Base-by-base conservation (phyloP, 2,888 invertebrate genomes). In the Cataglyphis livida region DNA sequence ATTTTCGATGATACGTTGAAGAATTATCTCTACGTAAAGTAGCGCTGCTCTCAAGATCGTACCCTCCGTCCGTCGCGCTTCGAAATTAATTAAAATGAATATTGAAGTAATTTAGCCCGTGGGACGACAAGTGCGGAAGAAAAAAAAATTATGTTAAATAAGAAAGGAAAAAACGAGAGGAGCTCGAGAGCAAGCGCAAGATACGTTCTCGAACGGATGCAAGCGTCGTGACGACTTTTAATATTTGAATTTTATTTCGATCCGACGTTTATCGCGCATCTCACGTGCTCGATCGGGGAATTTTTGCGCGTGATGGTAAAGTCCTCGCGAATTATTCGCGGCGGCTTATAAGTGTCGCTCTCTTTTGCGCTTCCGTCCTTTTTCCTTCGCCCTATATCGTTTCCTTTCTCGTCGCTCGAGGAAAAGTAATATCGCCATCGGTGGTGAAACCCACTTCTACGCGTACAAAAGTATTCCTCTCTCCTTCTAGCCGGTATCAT, bases 81-180 rank as follows among this genome's bases (percentile, higher is more conserved):
- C 21, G 12, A 70, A 79, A 70, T 79, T 78, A 78, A 78, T 78
- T 68, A 78, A 32, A 78, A 78, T 78, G 48, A 79, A 79, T 79
- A 70, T 79, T n/a, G 12, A 15, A 18, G 61, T 61, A 61, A 79
- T 71, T 32, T 7, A 18, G 28, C 0, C 18, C 7, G 6, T 21
- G 57, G 38, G 9, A 21, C 18, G 44, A 18, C 3, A 7, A 59
- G 66, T 12, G 21, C 10, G 25, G 25, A 9, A 54, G 41, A n/a
- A n/a, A 44, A 35, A 70, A 44, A 35, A 70, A 71, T 25, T 61
- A 25, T 21, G 18, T 6, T 25, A 18, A 44, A 21, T 18, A 44
- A 44, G 28, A 59, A 32, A 18, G 25, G 25, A 1, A 25, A 25
- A 1, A 25, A 1, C 25, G 28, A 9, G 7, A 12, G 35, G 5